Evolutionary conservation across 2,113 vertebrate species (phyloP).

Genomic region (Salminus brasiliensis): DNA sequence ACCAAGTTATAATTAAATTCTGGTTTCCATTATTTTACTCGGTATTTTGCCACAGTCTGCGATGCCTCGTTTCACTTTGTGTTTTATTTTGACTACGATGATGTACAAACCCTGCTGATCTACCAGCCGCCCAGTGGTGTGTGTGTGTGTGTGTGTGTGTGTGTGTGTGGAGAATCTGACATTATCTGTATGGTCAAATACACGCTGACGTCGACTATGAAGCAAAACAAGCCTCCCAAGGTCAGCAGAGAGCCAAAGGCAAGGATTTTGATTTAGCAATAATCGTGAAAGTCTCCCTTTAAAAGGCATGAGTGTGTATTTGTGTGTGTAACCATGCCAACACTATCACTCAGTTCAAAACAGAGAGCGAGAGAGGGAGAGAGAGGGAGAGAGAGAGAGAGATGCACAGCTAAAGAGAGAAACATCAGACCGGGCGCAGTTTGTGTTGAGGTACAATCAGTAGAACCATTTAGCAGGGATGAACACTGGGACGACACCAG

Average conservation of each 20-base stretch:
- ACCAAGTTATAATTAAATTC: too few species aligned
- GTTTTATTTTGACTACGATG: too few species aligned
- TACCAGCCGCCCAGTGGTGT: neutral
- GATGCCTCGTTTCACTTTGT: too few species aligned
- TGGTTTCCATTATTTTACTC: too few species aligned
- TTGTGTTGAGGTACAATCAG: too few species aligned
- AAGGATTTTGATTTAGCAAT: neutral
- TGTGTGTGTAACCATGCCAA: neutral
- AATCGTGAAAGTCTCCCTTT: slow-evolving; percentile 33
- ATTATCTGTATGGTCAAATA: neutral
- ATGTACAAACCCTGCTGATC: neutral
- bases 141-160: too few species aligned
- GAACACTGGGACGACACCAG: too few species aligned
- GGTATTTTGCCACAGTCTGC: too few species aligned
- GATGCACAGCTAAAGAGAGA: neutral
- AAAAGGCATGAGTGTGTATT: neutral
- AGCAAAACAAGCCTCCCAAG: neutral
- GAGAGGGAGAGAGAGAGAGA: neutral
- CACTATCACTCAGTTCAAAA: slow-evolving; percentile 8
- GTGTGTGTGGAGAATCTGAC: neutral
- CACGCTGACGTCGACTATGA: neutral
- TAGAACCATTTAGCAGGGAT: too few species aligned
- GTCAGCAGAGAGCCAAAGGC: neutral
- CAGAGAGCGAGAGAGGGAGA: neutral
- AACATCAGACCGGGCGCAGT: neutral